Conservation (phyloP, 2,113 vertebrate genomes). For the Pholis gunnellus region DNA sequence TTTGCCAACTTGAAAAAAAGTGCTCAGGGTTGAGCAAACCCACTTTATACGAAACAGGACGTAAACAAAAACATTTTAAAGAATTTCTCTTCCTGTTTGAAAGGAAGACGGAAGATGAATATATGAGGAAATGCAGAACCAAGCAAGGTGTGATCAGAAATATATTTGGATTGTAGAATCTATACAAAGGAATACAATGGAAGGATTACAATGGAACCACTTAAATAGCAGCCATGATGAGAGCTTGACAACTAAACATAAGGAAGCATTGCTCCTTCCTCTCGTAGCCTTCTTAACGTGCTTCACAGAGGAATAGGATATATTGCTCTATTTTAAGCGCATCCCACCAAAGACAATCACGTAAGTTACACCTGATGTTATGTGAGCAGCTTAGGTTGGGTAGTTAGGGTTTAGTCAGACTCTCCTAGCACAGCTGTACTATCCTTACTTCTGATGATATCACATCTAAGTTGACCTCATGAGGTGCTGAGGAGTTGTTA, state of each 20-base stretch:
- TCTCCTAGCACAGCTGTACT: background rate
- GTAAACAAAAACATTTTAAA: background rate
- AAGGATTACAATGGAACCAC: background rate
- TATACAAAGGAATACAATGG: too few species aligned
- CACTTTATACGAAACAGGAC: background rate
- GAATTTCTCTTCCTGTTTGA: background rate
- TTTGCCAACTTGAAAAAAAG: background rate
- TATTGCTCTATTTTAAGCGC: background rate
- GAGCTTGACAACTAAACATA: background rate
- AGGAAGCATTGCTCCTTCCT: background rate
- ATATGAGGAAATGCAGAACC: conserved; percentile 1
- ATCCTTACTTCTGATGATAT: background rate
- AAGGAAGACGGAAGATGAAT: background rate
- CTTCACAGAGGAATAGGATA: background rate
- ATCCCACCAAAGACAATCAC: background rate
- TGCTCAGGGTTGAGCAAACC: background rate
- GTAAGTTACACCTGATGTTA: background rate
- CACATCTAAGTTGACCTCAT: conserved; percentile 17
- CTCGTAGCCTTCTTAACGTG: background rate
- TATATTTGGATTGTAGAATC: background rate
- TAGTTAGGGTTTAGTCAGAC: background rate
- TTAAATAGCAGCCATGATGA: background rate
- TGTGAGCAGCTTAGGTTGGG: background rate
- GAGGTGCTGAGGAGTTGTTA: conserved; percentile 59
- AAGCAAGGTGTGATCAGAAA: background rate